Conservation (phyloP, 2,797 vertebrate genomes). For the Amazona finschi region DNA sequence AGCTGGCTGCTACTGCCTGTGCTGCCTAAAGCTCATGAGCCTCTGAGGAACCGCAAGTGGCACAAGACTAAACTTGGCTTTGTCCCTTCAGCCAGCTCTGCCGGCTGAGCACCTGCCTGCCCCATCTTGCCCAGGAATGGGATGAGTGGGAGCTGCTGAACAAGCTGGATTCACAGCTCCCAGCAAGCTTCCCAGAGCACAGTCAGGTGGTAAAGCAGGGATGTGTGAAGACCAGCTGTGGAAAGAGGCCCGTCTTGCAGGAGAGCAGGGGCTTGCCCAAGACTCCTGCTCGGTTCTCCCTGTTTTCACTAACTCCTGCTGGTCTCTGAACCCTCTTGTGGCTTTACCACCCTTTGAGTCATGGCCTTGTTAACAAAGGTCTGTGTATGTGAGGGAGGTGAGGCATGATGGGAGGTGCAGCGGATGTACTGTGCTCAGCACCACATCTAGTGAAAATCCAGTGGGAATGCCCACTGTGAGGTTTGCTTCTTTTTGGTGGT, state of each 20-base stretch:
- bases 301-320: background rate
- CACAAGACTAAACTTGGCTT: background rate
- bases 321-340: conserved; percentile 24
- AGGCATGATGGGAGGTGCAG: background rate
- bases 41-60: background rate
- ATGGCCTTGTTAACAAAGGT: background rate
- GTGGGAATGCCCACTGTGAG: background rate
- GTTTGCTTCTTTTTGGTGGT: background rate
- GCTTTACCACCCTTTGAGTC: conserved; percentile 14
- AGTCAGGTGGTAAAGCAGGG: background rate
- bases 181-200: background rate
- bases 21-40: background rate
- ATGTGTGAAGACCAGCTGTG: background rate
- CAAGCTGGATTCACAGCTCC: background rate
- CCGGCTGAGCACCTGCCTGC: background rate
- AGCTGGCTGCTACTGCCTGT: background rate
- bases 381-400: background rate
- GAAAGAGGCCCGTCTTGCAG: background rate
- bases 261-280: background rate
- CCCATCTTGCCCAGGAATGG: background rate
- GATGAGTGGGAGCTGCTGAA: background rate
- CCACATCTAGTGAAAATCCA: background rate
- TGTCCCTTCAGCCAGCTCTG: background rate
- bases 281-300: background rate
- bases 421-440: background rate